These are phyloP conservation scores for Danaus plexippus DNA, from an alignment of 1,140 invertebrate genomes.

Conservation along the genomic window DNA sequence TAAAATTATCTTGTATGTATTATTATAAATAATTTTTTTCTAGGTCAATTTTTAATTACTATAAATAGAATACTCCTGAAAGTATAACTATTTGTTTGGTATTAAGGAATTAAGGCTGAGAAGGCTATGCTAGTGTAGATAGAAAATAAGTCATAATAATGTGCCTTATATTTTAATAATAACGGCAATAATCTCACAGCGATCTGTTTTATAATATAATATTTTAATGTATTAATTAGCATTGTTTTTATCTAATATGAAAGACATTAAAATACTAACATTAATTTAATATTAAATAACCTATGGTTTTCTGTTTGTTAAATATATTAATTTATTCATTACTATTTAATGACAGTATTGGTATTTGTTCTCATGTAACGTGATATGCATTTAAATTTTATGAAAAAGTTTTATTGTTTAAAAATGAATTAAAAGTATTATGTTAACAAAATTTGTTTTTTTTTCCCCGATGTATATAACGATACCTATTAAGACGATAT, in stretches of 20 bases:
- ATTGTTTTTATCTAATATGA: slow-evolving; percentile 9
- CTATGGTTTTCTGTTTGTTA: slow-evolving; percentile 7
- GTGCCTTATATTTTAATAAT: not conserved
- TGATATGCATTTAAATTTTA: slow-evolving; percentile 1
- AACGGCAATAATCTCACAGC: slow-evolving; percentile 7
- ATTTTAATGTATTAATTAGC: slow-evolving; percentile 2
- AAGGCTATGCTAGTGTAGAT: slow-evolving; percentile 5
- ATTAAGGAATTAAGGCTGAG: slow-evolving; percentile 7
- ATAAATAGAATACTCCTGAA: slow-evolving; percentile 7
- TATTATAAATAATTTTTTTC: not conserved
- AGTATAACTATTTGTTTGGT: slow-evolving; percentile 6
- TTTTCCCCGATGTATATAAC: no score
- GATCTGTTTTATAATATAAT: slow-evolving; percentile 8
- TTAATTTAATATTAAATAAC: slow-evolving; percentile 6
- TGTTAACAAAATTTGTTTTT: no score
- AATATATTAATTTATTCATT: slow-evolving; percentile 5
- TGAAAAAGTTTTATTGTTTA: no score
- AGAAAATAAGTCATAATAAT: not conserved
- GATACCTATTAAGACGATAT: no score
- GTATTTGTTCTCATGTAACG: not conserved
- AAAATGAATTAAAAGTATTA: no score
- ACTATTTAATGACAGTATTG: slow-evolving; percentile 7
- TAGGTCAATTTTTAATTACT: not conserved
- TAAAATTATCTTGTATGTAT: not conserved
- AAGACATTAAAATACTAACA: slow-evolving; percentile 18